A percentile compares a stretch with the other conserved stretches of the same genome.
Conservation (phyloP, 2,888 invertebrate genomes). For the Patella caerulea region DNA sequence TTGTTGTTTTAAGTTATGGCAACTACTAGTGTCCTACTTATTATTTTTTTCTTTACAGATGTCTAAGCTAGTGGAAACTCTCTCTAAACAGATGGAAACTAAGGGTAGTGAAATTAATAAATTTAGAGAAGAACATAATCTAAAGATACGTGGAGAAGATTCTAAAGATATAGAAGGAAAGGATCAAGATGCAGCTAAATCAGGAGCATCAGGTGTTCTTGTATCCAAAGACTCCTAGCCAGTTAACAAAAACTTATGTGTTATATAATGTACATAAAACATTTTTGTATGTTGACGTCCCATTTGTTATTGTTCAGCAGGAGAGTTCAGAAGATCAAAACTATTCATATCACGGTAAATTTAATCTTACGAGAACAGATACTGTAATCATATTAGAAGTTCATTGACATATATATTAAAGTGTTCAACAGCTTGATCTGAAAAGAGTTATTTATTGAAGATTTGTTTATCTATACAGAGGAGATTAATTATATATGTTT, state of each 20-base stretch:
- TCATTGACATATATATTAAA: too few species aligned
- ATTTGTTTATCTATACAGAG: too few species aligned
- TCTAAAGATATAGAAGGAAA: constrained; percentile 48
- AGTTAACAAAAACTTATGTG: neutral
- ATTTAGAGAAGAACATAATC: constrained; percentile 91
- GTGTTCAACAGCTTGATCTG: too few species aligned
- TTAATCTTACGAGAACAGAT: too few species aligned
- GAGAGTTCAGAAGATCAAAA: too few species aligned
- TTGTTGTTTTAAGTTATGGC: neutral
- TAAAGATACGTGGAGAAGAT: constrained; percentile 81
- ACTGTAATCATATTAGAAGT: too few species aligned
- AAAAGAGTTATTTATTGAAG: too few species aligned
- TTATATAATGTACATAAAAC: too few species aligned
- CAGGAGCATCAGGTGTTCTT: constrained; percentile 54
- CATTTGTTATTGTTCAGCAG: too few species aligned
- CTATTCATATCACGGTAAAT: too few species aligned
- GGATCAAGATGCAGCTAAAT: constrained; percentile 43
- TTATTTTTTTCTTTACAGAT: constrained; percentile 75
- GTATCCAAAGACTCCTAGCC: constrained; percentile 54
- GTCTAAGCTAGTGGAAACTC: constrained; percentile 82
- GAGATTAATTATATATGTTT: too few species aligned
- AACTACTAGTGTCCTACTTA: neutral
- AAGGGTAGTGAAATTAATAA: constrained; percentile 93
- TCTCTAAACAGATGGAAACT: constrained; percentile 85
- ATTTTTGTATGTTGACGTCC: too few species aligned